Evolutionary conservation across 2,797 vertebrate species (phyloP), one percentile per base, ranked within the genome.

Genomic region (Chromis chromis): DNA sequence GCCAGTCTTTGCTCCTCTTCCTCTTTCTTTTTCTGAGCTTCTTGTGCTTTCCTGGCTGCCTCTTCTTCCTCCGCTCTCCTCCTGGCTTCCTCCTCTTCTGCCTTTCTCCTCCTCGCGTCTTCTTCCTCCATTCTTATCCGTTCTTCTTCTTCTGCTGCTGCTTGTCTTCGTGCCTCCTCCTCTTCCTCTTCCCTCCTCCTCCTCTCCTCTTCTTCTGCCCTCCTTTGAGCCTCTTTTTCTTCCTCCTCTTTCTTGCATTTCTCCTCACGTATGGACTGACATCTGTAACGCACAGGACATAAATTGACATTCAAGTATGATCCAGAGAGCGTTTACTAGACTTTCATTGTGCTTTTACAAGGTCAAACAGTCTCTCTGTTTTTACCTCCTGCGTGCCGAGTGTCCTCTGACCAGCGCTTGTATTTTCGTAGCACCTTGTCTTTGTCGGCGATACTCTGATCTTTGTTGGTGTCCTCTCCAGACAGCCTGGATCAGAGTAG

Each of bases 401-500:
- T 95, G 88, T 5, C 98, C 97, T 79, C 96, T 95, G 89, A 93
- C 93, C 66, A 96, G 56, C 8, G 97, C 96, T 88, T 99, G 98
- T 62, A 99, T 89, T 61, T 94, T 95, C 59, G 94, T 94, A 53
- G 95, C 82, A 0, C 91, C 92, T 3, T 55, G 82, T 66, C 76
- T 90, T 74, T 82, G 91, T 19, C 84, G 91, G 19, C 17, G 81
- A 84, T 93, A 96, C 40, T 84, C 81, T 1, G 24, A 79, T 25
- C 93, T 91, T 61, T 95, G 94, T 13, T 22, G 76, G 88, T 93
- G 93, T 0, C 96, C 94, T 56, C 95, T 91, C 98, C 97, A 99
- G 0, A 73, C 54, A 0, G 96, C 92, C 92, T 99, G 98, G 71
- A 99, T 96, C 33, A 93, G n/a, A 66, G 80, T 85, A 12, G 93